phyloP scores from a whole-genome alignment of 1,140 invertebrate species.

The Drosophila parvula region DNA sequence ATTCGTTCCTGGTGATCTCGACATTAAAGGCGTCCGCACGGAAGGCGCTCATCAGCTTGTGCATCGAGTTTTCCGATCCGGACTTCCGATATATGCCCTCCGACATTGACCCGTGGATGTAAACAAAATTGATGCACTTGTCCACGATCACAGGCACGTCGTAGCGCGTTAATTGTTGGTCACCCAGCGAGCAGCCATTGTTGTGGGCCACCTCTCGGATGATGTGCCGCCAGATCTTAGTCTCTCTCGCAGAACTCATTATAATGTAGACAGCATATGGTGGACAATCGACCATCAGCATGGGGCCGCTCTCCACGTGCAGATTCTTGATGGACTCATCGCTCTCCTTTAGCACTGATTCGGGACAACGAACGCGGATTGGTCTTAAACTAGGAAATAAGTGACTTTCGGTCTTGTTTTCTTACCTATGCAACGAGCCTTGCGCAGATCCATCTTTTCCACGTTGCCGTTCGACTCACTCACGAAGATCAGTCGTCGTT shows the following conservation, averaged over 20 bases:
- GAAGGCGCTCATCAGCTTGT: constrained; percentile 90
- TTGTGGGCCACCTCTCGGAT: constrained; percentile 90
- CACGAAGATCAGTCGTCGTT: constrained; percentile 89
- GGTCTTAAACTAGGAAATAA: no score
- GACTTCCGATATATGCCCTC: constrained; percentile 94
- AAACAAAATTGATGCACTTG: constrained; percentile 95
- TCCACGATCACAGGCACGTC: constrained; percentile 95
- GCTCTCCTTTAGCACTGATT: constrained; percentile 83
- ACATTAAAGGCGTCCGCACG: constrained; percentile 92
- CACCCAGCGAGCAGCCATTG: constrained; percentile 90
- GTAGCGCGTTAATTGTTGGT: constrained; percentile 94
- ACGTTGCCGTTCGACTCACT: constrained; percentile 85
- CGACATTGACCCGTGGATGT: constrained; percentile 91
- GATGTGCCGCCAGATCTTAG: constrained; percentile 90
- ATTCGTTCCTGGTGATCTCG: constrained; percentile 89
- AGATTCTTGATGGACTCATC: constrained; percentile 84
- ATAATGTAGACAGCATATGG: constrained; percentile 89
- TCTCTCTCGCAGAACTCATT: constrained; percentile 87
- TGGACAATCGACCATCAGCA: constrained; percentile 88
- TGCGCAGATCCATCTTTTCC: constrained; percentile 90
- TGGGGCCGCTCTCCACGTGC: constrained; percentile 86
- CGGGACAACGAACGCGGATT: background rate
- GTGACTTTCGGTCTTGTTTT: background rate
- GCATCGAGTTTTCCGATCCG: constrained; percentile 90
- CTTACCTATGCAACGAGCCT: constrained; percentile 91